Base-by-base conservation (phyloP, 2,888 invertebrate species). In the Galeruca laticollis region DNA sequence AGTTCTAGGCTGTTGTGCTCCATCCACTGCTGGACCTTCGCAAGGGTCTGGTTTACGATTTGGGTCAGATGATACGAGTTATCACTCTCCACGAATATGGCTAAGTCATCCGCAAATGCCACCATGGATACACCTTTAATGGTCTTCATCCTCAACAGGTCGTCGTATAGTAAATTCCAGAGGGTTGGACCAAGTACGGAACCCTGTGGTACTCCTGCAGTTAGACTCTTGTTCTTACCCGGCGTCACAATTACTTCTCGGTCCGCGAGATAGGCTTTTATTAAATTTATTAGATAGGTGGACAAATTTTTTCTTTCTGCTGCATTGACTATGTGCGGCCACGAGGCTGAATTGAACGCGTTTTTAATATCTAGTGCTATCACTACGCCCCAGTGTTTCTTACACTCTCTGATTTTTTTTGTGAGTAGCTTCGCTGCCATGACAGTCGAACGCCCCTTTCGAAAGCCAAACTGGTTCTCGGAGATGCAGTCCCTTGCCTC, bases 261-360 rank as follows among this genome's bases (percentile, higher is more conserved):
- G 1, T 18, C 33, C 4, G n/a, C n/a, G 2, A 56, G 56, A n/a
- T 56, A 33, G 33, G 5, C 5, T 10, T 56, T 33, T 33, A 56
- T 6, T 4, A 56, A 2, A 9, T 56, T 56, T 2, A 31, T 11
- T 0, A 56, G 15, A 1, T 56, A 56, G 1, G 26, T 31, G 5
- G 56, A 33, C 9, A 56, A 13, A 2, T 33, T 33, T 18, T 18
- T 59, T 20, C n/a, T n/a, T n/a, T n/a, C n/a, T n/a, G n/a, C n/a
- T n/a, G n/a, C n/a, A n/a, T n/a, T n/a, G n/a, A n/a, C n/a, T n/a
- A n/a, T n/a, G n/a, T n/a, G n/a, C n/a, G n/a, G n/a, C n/a, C n/a
- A n/a, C n/a, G n/a, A n/a, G n/a, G n/a, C n/a, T n/a, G n/a, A n/a
- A 9, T 57, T 57, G 35, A 57, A 57, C 5, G 59, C 59, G 13